phyloP scores from a whole-genome alignment of 2,113 vertebrate species.

The Chlorocebus sabaeus region DNA sequence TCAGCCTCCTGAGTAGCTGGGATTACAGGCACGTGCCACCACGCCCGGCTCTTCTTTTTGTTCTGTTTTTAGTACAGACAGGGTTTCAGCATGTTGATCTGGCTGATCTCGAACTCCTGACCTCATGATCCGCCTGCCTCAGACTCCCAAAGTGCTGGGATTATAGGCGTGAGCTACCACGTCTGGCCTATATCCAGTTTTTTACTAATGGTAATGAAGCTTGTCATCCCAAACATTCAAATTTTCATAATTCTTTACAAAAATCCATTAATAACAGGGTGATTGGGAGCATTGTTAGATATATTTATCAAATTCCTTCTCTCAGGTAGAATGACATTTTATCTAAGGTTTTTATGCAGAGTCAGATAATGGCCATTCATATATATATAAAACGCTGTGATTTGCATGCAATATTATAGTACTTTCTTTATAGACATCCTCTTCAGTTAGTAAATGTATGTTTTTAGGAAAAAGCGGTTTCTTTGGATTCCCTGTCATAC shows the following conservation, averaged over 20 bases:
- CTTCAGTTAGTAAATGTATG: background rate
- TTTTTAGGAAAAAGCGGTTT: background rate
- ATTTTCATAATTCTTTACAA: background rate
- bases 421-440: background rate
- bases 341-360: slow-evolving; percentile 4
- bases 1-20: too few relatives aligned
- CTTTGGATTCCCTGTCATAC: background rate
- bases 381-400: background rate
- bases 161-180: too few relatives aligned
- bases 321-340: background rate
- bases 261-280: background rate
- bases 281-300: background rate
- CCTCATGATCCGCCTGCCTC: too few relatives aligned
- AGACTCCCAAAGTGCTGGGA: too few relatives aligned
- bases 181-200: background rate
- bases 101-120: too few relatives aligned
- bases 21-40: too few relatives aligned
- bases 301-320: background rate
- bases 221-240: background rate
- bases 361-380: background rate
- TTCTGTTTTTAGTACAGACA: too few relatives aligned
- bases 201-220: background rate
- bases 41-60: too few relatives aligned
- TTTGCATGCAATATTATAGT: background rate
- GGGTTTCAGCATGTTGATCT: too few relatives aligned